Conservation (phyloP, 2,888 invertebrate genomes). For the Mimumesa dahlbomi region DNA sequence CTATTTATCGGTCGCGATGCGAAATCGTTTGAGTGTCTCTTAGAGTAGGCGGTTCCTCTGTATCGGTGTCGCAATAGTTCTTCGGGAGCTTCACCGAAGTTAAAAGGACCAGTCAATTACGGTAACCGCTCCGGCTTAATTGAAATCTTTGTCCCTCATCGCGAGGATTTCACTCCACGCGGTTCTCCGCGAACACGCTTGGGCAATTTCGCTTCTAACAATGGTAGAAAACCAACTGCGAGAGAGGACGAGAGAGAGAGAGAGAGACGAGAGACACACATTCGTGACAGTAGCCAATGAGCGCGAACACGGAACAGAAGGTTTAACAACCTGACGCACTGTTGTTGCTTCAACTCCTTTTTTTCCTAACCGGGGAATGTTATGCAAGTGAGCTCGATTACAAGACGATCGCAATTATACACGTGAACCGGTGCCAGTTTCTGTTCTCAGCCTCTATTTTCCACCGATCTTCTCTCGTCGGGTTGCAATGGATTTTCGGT, state of each 20-base stretch:
- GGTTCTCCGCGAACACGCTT: conserved; percentile 19
- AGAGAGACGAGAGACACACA: conserved; percentile 3
- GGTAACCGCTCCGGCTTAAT: conserved; percentile 46
- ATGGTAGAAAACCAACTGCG: conserved; percentile 14
- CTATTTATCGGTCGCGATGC: conserved; percentile 5
- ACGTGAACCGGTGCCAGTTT: conserved; percentile 19
- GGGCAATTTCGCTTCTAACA: conserved; percentile 38
- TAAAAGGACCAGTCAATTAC: conserved; percentile 40
- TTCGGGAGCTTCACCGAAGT: conserved; percentile 25
- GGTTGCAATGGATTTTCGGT: conserved; percentile 15
- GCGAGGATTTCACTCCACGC: conserved; percentile 40
- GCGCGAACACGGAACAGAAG: conserved; percentile 36
- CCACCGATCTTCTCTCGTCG: conserved; percentile 32
- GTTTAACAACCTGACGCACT: conserved; percentile 31
- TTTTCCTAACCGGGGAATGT: conserved; percentile 21
- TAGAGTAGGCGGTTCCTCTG: background rate
- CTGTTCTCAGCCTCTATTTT: conserved; percentile 47
- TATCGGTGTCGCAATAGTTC: conserved; percentile 16
- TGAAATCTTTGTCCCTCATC: conserved; percentile 48
- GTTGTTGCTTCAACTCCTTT: conserved; percentile 16
- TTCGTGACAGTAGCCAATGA: conserved; percentile 24
- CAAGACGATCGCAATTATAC: conserved; percentile 43
- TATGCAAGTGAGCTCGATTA: conserved; percentile 48
- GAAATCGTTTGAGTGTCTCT: conserved; percentile 1
- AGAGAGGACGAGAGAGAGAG: conserved; percentile 23